These are phyloP conservation scores for Petrocephalus microphthalmus DNA, from an alignment of 2,113 vertebrate genomes.

Conservation along the genomic window DNA sequence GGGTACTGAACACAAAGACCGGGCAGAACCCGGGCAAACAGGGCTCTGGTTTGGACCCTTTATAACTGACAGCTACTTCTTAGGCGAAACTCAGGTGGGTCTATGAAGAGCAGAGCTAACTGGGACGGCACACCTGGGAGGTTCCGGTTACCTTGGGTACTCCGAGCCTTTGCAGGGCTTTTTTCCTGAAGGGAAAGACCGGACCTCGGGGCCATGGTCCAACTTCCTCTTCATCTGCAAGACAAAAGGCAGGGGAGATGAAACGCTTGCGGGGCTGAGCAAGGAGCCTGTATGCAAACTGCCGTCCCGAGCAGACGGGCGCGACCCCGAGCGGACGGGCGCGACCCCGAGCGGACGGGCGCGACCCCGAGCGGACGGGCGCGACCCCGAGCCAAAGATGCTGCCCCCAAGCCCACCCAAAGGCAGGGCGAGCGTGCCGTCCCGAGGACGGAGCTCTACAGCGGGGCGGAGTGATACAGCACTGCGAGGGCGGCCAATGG, in stretches of 20 bases:
- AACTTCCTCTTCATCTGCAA: constrained; percentile 99
- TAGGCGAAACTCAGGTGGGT: too few relatives aligned
- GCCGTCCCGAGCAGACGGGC: neutral
- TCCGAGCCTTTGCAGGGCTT: constrained; percentile 98
- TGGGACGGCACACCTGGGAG: neutral
- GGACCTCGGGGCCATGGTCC: constrained; percentile 99
- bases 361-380: too few relatives aligned
- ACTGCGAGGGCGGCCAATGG: neutral
- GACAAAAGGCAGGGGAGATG: constrained; percentile 44
- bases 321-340: neutral
- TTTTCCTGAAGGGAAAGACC: constrained; percentile 99
- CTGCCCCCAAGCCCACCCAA: too few relatives aligned
- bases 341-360: too few relatives aligned
- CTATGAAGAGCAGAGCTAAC: too few relatives aligned
- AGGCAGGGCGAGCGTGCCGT: neutral
- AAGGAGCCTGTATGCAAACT: neutral
- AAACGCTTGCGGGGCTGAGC: neutral
- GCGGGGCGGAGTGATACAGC: neutral
- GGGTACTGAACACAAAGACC: too few relatives aligned
- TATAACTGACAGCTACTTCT: too few relatives aligned
- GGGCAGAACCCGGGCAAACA: too few relatives aligned
- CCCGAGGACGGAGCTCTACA: neutral
- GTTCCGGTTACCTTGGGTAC: constrained; percentile 79
- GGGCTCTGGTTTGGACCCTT: too few relatives aligned
- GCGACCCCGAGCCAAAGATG: too few relatives aligned